Evolutionary conservation across 2,113 vertebrate genomes (phyloP).

Genomic region (Sula dactylatra): DNA sequence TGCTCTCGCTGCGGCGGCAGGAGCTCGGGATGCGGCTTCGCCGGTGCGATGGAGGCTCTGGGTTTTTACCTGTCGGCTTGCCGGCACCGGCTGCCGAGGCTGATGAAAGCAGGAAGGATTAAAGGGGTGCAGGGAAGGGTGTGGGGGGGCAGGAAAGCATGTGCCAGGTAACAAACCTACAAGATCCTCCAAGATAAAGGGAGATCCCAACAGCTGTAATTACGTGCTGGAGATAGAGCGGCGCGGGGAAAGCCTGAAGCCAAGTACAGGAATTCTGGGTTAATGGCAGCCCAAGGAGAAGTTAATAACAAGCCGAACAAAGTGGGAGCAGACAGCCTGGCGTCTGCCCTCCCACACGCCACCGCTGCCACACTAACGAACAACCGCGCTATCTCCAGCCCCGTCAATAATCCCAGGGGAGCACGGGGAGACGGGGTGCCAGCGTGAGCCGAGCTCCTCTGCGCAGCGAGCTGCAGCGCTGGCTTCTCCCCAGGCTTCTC

Average conservation of each 20-base stretch:
- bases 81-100: background rate
- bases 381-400: background rate
- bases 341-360: slow-evolving; percentile 71
- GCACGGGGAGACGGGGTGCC: background rate
- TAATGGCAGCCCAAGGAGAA: slow-evolving; percentile 69
- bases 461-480: background rate
- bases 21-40: background rate
- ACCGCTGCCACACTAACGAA: slow-evolving; percentile 14
- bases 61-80: background rate
- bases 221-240: slow-evolving; percentile 53
- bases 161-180: slow-evolving; percentile 59
- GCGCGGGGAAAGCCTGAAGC: slow-evolving; percentile 62
- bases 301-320: slow-evolving; percentile 70
- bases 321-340: slow-evolving; percentile 69
- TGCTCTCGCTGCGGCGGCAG: background rate
- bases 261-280: slow-evolving; percentile 57
- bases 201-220: slow-evolving; percentile 68
- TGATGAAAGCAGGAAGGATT: slow-evolving; percentile 10
- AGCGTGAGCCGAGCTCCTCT: background rate
- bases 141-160: background rate
- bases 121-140: background rate
- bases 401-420: background rate
- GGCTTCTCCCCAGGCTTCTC: background rate
- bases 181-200: slow-evolving; percentile 60
- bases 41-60: fast-evolving